A percentile compares a stretch with the other conserved stretches of the same genome.
These are phyloP conservation scores for Mactra quadrangularis DNA, from an alignment of 1,140 invertebrate genomes.

Conservation along the genomic window DNA sequence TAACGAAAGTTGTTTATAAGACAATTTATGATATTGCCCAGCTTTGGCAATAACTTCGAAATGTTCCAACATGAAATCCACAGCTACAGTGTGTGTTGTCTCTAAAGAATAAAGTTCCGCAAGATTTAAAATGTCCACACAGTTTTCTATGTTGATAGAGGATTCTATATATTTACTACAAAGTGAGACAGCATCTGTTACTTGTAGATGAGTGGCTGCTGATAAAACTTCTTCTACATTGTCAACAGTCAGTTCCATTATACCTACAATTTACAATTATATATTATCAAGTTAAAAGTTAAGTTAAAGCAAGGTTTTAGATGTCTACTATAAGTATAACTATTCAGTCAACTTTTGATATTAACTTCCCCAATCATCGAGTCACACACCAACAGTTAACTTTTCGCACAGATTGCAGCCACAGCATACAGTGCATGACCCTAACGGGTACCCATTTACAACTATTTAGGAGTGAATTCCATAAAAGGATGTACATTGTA, in stretches of 20 bases:
- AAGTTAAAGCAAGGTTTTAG: no score
- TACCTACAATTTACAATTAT: no score
- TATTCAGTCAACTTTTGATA: no score
- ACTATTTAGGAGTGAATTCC: no score
- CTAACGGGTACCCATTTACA: no score
- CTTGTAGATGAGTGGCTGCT: constrained; percentile 82
- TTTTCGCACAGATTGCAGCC: no score
- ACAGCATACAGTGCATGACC: no score
- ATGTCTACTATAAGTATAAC: no score
- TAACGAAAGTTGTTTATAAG: constrained; percentile 73
- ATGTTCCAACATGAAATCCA: constrained; percentile 78
- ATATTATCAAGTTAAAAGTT: no score
- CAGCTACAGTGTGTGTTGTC: constrained; percentile 64
- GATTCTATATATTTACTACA: constrained; percentile 81
- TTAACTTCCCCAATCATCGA: no score
- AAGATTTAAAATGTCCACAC: constrained; percentile 82
- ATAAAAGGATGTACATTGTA: no score
- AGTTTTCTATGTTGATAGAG: constrained; percentile 79
- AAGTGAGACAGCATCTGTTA: constrained; percentile 81
- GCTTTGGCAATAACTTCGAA: constrained; percentile 80
- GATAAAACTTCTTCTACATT: constrained; percentile 82
- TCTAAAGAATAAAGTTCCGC: constrained; percentile 80
- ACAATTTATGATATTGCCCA: constrained; percentile 79
- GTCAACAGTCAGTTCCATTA: constrained; percentile 77
- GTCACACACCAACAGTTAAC: no score